Evolutionary conservation across 2,888 invertebrate species (phyloP), one percentile per base, ranked within the genome.

Genomic region (Ornithoptera priamus): DNA sequence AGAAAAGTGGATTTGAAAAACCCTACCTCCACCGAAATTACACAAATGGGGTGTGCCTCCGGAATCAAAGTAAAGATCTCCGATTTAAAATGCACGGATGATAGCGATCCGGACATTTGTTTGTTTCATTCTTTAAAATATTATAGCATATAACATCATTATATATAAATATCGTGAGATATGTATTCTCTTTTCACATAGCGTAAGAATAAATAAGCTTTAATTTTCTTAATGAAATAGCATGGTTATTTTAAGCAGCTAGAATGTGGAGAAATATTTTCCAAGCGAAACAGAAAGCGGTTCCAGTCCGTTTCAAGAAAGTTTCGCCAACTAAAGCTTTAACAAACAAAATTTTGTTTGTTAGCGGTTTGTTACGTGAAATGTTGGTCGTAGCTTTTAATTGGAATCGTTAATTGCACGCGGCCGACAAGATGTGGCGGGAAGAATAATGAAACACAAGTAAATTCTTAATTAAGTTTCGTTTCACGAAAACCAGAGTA

Each of bases 321-420:
- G n/a, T 53, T 53, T 53, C 53, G 1, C 53, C 18, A 53, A 53
- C 53, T 53, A n/a, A 12, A 53, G 18, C n/a, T 18, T 53, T n/a
- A 53, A 53, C n/a, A 53, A 53, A 53, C 30, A 24, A 30, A 24
- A 63, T 22, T 20, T 57, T 69, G 65, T 62, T 62, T 62, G 65
- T 69, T 65, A 60, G 20, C 30, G 24, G 50, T 69, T 67, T 42
- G 36, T 62, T 58, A 58, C 36, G 57, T 58, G 61, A 65, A 50
- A 61, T 30, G 42, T 62, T 30, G 50, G 53, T 62, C 53, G 65
- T 53, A 59, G 15, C 65, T n/a, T 72, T 75, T 78, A 78, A 77
- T 77, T 78, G 77, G 74, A 75, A 74, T 72, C 72, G 70, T 75
- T 78, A 77, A 78, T 78, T 78, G 76, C 72, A 46, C 68, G 24